Evolutionary conservation across 2,797 vertebrate species (phyloP).

Genomic region (Manis crassicaudata): DNA sequence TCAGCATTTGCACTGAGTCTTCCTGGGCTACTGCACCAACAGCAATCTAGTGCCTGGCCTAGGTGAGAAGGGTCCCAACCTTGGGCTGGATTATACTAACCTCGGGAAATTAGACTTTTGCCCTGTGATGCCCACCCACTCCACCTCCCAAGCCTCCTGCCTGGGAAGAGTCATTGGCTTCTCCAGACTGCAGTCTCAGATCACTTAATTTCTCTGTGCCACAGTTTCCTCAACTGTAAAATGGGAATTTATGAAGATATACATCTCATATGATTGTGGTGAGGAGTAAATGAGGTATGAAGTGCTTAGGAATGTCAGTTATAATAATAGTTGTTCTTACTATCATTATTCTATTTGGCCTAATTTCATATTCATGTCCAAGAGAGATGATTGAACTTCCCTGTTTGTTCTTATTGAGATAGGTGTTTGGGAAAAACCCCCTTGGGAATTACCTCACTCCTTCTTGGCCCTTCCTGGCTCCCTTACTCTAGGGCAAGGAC

Average conservation of each 20-base stretch:
- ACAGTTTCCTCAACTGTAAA: neutral
- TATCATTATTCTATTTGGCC: neutral
- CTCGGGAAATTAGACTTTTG: neutral
- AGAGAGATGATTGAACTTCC: neutral
- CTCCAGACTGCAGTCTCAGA: neutral
- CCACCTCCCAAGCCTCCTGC: neutral
- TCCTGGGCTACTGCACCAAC: neutral
- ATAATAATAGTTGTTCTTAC: neutral
- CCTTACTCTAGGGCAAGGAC: neutral
- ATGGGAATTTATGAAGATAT: neutral
- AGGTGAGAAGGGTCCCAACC: neutral
- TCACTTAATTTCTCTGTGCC: neutral
- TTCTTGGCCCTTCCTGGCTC: neutral
- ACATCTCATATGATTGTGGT: neutral
- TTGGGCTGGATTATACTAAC: neutral
- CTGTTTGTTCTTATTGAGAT: neutral
- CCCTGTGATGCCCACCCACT: neutral
- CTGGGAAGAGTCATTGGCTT: neutral
- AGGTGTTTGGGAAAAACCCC: neutral
- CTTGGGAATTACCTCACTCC: neutral
- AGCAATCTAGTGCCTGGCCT: neutral
- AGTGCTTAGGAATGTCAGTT: neutral
- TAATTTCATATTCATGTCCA: neutral
- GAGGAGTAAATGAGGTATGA: neutral
- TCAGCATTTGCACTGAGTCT: neutral